A percentile compares a stretch with the other conserved stretches of the same genome.
phyloP scores from a whole-genome alignment of 2,888 invertebrate genomes.

The Stegophylla sp. region DNA sequence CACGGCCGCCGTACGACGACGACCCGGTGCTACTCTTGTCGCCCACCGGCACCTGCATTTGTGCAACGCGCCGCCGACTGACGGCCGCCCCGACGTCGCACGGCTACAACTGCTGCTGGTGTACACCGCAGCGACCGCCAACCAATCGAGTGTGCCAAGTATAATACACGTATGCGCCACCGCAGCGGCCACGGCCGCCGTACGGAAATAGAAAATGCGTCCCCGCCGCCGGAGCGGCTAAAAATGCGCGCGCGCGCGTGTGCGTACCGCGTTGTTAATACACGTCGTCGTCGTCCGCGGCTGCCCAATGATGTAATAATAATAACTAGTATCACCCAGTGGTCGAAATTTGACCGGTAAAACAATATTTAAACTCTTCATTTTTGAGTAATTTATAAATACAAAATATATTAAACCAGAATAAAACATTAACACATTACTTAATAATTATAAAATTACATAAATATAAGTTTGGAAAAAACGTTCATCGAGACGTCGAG shows the following conservation, averaged over 20 bases:
- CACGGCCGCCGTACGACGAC: constrained; percentile 69
- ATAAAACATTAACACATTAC: too few relatives aligned
- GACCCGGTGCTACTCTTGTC: constrained; percentile 62
- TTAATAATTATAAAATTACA: too few relatives aligned
- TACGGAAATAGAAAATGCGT: constrained; percentile 45
- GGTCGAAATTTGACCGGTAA: too few relatives aligned
- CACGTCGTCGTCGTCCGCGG: neutral
- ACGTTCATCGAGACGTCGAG: too few relatives aligned
- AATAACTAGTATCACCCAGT: too few relatives aligned
- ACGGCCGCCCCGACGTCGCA: neutral
- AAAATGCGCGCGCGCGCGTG: constrained; percentile 29
- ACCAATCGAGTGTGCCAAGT: constrained; percentile 9
- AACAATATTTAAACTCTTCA: too few relatives aligned
- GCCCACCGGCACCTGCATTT: constrained; percentile 53
- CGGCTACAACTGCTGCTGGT: too few relatives aligned
- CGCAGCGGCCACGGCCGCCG: neutral
- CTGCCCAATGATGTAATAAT: constrained; percentile 14
- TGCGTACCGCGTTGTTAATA: neutral
- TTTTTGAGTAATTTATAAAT: too few relatives aligned
- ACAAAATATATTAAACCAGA: too few relatives aligned
- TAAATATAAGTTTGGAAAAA: too few relatives aligned
- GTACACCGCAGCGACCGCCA: neutral
- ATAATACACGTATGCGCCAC: neutral
- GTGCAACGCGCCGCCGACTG: constrained; percentile 52
- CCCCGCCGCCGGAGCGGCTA: constrained; percentile 30